These are phyloP conservation scores for Hipparchia sbordonii DNA, from an alignment of 2,888 invertebrate genomes.

Conservation along the genomic window DNA sequence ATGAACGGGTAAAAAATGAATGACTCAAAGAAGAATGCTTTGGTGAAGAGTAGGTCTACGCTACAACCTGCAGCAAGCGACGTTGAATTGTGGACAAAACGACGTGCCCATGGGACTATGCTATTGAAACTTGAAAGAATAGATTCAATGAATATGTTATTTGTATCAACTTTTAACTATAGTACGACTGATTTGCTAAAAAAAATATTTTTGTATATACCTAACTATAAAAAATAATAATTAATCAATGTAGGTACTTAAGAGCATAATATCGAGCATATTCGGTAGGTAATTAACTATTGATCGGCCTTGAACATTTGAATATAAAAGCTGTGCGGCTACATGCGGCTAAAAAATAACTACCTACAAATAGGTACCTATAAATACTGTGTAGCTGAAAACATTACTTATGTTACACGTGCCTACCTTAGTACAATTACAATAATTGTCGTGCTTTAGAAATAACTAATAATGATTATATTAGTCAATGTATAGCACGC, in stretches of 20 bases:
- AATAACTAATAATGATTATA: background rate
- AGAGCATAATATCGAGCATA: background rate
- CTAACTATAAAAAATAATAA: background rate
- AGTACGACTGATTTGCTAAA: slow-evolving; percentile 31
- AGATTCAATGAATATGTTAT: background rate
- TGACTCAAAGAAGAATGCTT: background rate
- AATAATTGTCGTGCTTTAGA: background rate
- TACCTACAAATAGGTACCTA: too few species aligned
- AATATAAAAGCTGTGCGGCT: background rate
- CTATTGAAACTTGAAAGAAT: background rate
- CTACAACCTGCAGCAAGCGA: too few species aligned
- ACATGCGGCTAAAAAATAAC: too few species aligned
- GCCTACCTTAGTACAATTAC: too few species aligned
- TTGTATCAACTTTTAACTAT: background rate
- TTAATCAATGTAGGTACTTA: background rate
- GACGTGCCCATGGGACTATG: background rate
- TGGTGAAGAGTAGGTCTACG: background rate
- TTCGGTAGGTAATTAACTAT: background rate
- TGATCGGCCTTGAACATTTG: slow-evolving; percentile 5
- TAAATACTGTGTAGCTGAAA: too few species aligned
- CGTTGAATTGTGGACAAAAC: background rate
- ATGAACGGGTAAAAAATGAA: background rate
- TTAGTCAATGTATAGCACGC: background rate
- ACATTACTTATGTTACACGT: too few species aligned
- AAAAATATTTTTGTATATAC: slow-evolving; percentile 34